Evolutionary conservation across 2,113 vertebrate genomes (phyloP), one percentile per base, ranked within the genome.

Genomic region (Poeciliopsis retropinna): DNA sequence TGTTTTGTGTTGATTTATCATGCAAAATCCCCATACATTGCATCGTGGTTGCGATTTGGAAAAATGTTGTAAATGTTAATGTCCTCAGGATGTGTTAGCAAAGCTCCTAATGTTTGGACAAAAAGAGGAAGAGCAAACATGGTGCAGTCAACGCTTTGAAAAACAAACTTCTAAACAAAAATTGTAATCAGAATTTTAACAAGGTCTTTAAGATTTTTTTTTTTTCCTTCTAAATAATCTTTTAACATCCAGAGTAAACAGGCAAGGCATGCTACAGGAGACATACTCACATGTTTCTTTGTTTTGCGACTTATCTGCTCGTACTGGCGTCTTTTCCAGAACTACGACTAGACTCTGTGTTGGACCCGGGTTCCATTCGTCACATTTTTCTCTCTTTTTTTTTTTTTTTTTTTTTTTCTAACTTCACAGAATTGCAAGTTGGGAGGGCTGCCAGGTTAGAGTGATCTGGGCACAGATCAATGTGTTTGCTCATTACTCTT

Each of bases 381-480:
- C 51, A 51, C 12, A 37, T 10, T 87, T 76, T 83, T 87, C 39
- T 79, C 68, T 22, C 70, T 64, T 41, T 54, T 68, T 44, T 68
- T 75, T 30, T 30, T 30, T 30, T 30, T 30, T 30, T 30, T 3
- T 30, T 31, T 31, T 3, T 4, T 3, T 64, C 15, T 6, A 11
- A 15, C 11, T 75, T 69, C 6, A 9, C 2, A 4, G 11, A 28
- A 30, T 12, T 30, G 39, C 13, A 68, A 54, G 61, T 11, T 9
- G 51, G 71, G 79, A 67, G 7, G 3, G 68, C 19, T 84, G 93
- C 91, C 94, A 94, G 93, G 94, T 94, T 79, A 90, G 68, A 63
- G 77, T 87, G 93, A 91, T 88, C 93, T 83, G 70, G 83, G 60
- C 73, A 66, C 5, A 1, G 64, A 82, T 90, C 87, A 81, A 51